Evolutionary conservation across 2,888 invertebrate genomes (phyloP).

Genomic region (Drosophila tanythrix): DNA sequence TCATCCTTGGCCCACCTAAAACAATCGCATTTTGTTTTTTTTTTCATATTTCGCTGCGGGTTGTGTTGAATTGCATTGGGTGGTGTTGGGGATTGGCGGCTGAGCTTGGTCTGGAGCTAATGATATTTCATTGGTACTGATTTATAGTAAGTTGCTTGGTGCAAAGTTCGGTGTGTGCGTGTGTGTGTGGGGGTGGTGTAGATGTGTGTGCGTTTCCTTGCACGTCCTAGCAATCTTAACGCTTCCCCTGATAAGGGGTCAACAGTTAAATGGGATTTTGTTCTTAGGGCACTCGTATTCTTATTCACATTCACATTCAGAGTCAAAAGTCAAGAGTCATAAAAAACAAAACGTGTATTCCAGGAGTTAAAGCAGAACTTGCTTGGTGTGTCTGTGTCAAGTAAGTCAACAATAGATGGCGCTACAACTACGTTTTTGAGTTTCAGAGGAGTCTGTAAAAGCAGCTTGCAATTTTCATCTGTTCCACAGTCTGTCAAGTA

Average conservation of each 20-base stretch:
- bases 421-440: not conserved
- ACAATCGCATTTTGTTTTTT: not conserved
- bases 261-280: conserved; percentile 28
- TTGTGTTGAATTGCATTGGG: not conserved
- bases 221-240: conserved; percentile 38
- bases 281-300: conserved; percentile 19
- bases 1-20: not conserved
- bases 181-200: not conserved
- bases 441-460: not conserved
- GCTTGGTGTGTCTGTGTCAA: not conserved
- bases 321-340: conserved; percentile 6
- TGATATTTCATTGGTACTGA: conserved; percentile 77
- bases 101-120: conserved; percentile 54
- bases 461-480: not conserved
- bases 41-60: not conserved
- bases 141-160: conserved; percentile 64
- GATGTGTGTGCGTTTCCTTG: not conserved
- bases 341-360: conserved; percentile 12
- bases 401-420: conserved; percentile 30
- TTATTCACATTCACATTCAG: not conserved
- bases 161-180: conserved; percentile 22
- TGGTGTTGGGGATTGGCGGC: not conserved
- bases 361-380: not conserved
- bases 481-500: not conserved
- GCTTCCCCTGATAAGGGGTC: conserved; percentile 40